A percentile compares a stretch with the other conserved stretches of the same genome.
These are phyloP conservation scores for Diabrotica balteata DNA, from an alignment of 2,888 invertebrate genomes.

Conservation along the genomic window DNA sequence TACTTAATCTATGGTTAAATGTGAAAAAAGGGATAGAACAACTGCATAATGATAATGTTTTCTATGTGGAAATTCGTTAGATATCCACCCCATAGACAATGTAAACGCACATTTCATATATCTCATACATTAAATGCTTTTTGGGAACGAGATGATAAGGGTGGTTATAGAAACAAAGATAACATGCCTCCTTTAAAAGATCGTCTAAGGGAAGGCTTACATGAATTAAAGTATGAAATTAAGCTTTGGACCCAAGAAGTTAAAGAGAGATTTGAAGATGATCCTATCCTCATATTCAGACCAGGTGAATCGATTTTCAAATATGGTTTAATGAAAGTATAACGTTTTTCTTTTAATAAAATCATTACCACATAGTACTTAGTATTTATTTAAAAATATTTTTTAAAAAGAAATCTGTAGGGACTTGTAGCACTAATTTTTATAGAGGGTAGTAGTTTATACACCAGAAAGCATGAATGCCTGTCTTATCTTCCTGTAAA, in stretches of 20 bases:
- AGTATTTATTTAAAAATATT: no score
- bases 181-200: conserved; percentile 62
- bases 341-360: no score
- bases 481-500: no score
- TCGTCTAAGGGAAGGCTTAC: conserved; percentile 69
- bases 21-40: no score
- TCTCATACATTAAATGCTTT: conserved; percentile 57
- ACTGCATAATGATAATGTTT: neutral
- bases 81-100: no score
- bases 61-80: conserved; percentile 24
- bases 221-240: conserved; percentile 72
- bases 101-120: conserved; percentile 44
- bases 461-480: no score
- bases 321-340: no score
- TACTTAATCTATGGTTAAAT: no score
- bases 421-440: no score
- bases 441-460: no score
- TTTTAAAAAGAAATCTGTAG: no score
- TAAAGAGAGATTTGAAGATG: conserved; percentile 62
- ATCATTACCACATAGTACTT: no score
- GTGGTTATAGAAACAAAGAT: conserved; percentile 63
- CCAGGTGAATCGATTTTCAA: conserved; percentile 13
- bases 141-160: conserved; percentile 68
- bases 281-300: conserved; percentile 33
- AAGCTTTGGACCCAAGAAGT: conserved; percentile 71